phyloP scores from a whole-genome alignment of 2,888 invertebrate genomes.

The Ceriagrion tenellum region DNA sequence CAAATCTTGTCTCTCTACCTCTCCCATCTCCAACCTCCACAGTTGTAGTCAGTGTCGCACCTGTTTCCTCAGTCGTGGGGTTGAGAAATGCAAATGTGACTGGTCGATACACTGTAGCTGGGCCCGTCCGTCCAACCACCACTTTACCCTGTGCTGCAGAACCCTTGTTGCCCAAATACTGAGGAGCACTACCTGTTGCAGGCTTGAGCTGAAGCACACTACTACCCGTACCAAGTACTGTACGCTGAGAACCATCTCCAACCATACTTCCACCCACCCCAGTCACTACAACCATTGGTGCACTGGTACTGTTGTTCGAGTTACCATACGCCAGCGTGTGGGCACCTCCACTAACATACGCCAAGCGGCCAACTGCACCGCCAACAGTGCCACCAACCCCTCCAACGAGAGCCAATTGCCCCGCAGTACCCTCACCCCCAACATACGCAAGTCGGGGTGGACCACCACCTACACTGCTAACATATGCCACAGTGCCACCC shows the following conservation, averaged over 20 bases:
- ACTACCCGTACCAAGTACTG: conserved; percentile 53
- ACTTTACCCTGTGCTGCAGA: conserved; percentile 27
- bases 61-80: conserved; percentile 27
- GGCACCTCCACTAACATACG: conserved; percentile 37
- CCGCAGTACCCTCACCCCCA: conserved; percentile 41
- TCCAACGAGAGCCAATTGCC: conserved; percentile 52
- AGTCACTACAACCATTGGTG: conserved; percentile 53
- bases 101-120: conserved; percentile 37
- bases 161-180: conserved; percentile 57
- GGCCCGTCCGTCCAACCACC: conserved; percentile 53
- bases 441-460: conserved; percentile 49
- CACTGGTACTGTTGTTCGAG: background rate
- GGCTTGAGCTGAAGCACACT: conserved; percentile 57
- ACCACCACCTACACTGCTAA: conserved; percentile 51
- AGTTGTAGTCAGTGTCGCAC: conserved; percentile 36
- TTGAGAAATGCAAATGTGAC: conserved; percentile 44
- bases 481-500: conserved; percentile 53
- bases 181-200: conserved; percentile 39
- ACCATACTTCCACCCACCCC: conserved; percentile 53
- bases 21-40: conserved; percentile 64
- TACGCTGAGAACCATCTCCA: conserved; percentile 47
- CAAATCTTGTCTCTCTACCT: conserved; percentile 57
- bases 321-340: conserved; percentile 51
- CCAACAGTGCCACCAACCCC: conserved; percentile 53
- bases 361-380: conserved; percentile 41